These are phyloP conservation scores for Morpho deidamia DNA, from an alignment of 2,888 invertebrate species.

Conservation along the genomic window DNA sequence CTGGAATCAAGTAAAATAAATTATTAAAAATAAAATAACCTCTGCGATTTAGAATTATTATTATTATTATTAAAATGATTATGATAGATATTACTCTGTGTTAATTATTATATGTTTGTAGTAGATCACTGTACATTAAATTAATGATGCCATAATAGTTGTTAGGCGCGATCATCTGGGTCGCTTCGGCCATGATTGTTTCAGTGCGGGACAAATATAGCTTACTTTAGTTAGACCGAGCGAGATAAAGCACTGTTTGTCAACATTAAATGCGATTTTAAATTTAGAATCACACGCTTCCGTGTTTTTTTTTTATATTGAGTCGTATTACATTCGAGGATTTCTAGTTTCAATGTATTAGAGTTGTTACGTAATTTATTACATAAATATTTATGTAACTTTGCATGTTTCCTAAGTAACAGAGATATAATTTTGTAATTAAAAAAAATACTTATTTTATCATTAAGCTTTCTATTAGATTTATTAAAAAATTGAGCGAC, in stretches of 20 bases:
- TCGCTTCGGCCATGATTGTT: slow-evolving; percentile 21
- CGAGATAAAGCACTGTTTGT: slow-evolving; percentile 49
- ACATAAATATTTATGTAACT: slow-evolving; percentile 1
- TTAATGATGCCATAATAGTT: slow-evolving; percentile 4
- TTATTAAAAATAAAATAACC: too few relatives aligned
- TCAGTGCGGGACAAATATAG: slow-evolving; percentile 25
- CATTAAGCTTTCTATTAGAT: too few relatives aligned
- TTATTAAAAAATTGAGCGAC: too few relatives aligned
- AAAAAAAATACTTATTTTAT: too few relatives aligned
- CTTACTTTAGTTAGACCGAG: slow-evolving; percentile 22
- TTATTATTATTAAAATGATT: too few relatives aligned
- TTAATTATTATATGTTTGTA: neutral
- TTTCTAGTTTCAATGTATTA: slow-evolving; percentile 15
- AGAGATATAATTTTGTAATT: too few relatives aligned
- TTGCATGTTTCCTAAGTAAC: neutral
- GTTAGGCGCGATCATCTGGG: slow-evolving; percentile 20
- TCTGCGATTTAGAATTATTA: too few relatives aligned
- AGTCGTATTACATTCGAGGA: slow-evolving; percentile 25
- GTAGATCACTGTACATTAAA: slow-evolving; percentile 1
- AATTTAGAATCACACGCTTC: slow-evolving; percentile 44
- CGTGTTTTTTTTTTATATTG: slow-evolving; percentile 25
- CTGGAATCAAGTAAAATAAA: too few relatives aligned
- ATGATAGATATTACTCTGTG: neutral
- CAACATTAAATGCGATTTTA: slow-evolving; percentile 50
- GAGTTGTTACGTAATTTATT: slow-evolving; percentile 9